These are phyloP conservation scores for Leucophenga varia DNA, from an alignment of 1,140 invertebrate genomes.

Conservation along the genomic window DNA sequence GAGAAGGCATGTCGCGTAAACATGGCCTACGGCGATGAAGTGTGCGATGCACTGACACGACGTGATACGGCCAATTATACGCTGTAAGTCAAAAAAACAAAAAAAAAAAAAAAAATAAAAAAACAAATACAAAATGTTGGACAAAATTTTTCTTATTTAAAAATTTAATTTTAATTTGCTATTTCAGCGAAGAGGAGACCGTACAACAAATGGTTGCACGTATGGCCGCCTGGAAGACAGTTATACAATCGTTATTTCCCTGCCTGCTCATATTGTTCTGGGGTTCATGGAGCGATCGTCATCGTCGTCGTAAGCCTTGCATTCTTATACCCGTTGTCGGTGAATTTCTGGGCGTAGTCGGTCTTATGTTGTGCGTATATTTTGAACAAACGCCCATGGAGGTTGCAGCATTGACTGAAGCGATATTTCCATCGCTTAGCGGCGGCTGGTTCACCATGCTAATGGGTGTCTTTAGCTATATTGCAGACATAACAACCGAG, in stretches of 20 bases:
- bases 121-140: neutral
- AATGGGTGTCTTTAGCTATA: slow-evolving; percentile 87
- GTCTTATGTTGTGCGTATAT: slow-evolving; percentile 76
- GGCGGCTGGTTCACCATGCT: slow-evolving; percentile 83
- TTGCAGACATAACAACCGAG: slow-evolving; percentile 80
- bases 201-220: slow-evolving; percentile 75
- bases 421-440: slow-evolving; percentile 74
- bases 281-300: slow-evolving; percentile 74
- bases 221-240: slow-evolving; percentile 79
- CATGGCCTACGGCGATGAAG: slow-evolving; percentile 66
- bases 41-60: slow-evolving; percentile 71
- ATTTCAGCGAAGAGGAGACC: slow-evolving; percentile 64
- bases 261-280: slow-evolving; percentile 76
- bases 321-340: slow-evolving; percentile 81
- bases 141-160: no score
- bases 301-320: slow-evolving; percentile 77
- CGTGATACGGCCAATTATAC: slow-evolving; percentile 72
- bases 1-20: slow-evolving; percentile 84
- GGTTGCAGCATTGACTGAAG: slow-evolving; percentile 72
- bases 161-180: neutral
- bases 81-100: slow-evolving; percentile 42
- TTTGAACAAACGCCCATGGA: slow-evolving; percentile 78
- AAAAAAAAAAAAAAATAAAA: no score
- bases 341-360: slow-evolving; percentile 74
- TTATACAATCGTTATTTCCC: slow-evolving; percentile 73